Conservation (phyloP, 2,888 invertebrate genomes). For the Lepidocyrtinus sp. region DNA sequence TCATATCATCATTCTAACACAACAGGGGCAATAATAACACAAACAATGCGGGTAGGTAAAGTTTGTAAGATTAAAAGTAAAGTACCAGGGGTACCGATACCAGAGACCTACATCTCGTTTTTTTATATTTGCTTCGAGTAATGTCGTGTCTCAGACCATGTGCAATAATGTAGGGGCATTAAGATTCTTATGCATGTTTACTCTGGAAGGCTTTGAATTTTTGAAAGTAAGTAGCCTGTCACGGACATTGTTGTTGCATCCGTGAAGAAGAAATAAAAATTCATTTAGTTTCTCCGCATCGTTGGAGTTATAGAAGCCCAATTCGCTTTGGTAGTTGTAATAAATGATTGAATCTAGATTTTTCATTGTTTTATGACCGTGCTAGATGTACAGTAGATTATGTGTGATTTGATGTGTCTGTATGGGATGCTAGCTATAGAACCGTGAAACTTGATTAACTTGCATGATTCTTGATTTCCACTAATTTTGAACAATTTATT, state of each 20-base stretch:
- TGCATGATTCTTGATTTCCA: slow-evolving; percentile 23
- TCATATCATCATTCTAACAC: slow-evolving; percentile 42
- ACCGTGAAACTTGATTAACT: slow-evolving; percentile 7
- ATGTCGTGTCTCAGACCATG: too few relatives aligned
- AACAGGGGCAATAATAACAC: neutral
- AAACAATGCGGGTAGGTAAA: neutral
- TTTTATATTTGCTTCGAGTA: too few relatives aligned
- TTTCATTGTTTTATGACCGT: slow-evolving; percentile 2
- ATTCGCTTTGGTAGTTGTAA: slow-evolving; percentile 3
- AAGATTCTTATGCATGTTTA: too few relatives aligned
- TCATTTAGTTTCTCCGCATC: too few relatives aligned
- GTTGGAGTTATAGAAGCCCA: neutral
- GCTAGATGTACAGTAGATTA: neutral
- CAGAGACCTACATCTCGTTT: slow-evolving; percentile 4
- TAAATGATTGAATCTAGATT: slow-evolving; percentile 1
- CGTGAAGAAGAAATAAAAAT: too few relatives aligned
- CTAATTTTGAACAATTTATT: slow-evolving; percentile 33
- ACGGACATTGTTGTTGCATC: too few relatives aligned
- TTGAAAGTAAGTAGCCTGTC: too few relatives aligned
- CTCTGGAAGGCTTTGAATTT: too few relatives aligned
- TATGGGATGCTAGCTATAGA: neutral
- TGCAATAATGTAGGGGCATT: too few relatives aligned
- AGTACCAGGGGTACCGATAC: neutral
- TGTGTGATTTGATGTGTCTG: neutral
- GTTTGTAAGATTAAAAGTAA: neutral